Conservation (phyloP, 2,113 vertebrate species). For the Dunckerocampus dactyliophorus region DNA sequence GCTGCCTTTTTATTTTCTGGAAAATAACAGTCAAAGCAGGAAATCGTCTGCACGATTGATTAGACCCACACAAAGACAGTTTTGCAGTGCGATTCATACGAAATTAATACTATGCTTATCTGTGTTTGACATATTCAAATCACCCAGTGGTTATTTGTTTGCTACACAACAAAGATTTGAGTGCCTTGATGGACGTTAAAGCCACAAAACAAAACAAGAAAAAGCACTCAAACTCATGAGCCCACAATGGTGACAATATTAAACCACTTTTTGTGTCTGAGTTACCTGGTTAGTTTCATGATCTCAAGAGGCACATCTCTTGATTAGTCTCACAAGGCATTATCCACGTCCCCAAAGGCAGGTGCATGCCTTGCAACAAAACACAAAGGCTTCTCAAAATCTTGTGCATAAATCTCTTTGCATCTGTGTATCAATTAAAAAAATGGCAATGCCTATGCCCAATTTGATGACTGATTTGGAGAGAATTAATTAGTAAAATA, state of each 20-base stretch:
- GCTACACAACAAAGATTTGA: constrained; percentile 34
- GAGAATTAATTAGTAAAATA: neutral
- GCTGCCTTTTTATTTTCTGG: constrained; percentile 40
- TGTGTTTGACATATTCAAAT: constrained; percentile 35
- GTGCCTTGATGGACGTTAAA: constrained; percentile 46
- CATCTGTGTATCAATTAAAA: constrained; percentile 32
- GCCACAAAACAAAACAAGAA: constrained; percentile 24
- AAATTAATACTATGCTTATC: constrained; percentile 43
- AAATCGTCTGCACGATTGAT: constrained; percentile 39
- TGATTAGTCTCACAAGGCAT: constrained; percentile 62
- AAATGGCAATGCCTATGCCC: neutral
- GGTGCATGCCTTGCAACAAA: constrained; percentile 31
- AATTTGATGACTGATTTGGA: neutral
- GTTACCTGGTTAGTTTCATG: constrained; percentile 51
- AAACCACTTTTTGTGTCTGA: constrained; percentile 19
- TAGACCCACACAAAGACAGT: constrained; percentile 17
- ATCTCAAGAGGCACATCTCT: constrained; percentile 59
- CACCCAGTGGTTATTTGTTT: constrained; percentile 55
- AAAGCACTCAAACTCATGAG: constrained; percentile 24
- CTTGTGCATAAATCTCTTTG: constrained; percentile 21
- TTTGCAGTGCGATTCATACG: constrained; percentile 43
- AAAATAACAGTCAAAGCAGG: constrained; percentile 59
- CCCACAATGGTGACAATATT: constrained; percentile 37
- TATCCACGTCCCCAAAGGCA: constrained; percentile 38
- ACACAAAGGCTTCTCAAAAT: constrained; percentile 49